Base-by-base conservation (phyloP, 2,888 invertebrate species). In the Callyntrura guangdongensis region DNA sequence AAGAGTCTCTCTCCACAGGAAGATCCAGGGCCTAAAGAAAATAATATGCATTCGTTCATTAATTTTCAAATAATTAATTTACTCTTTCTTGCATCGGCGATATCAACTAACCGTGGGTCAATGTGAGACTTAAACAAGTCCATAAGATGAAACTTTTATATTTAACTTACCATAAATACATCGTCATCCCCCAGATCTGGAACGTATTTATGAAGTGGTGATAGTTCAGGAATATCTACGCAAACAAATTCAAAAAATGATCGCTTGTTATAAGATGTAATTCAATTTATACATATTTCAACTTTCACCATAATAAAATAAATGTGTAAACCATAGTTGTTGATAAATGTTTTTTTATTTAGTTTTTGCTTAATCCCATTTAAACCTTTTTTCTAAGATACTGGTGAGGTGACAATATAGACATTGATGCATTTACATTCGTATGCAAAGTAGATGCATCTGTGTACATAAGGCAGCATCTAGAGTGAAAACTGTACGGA, bases 101-200 rank as follows among this genome's bases (percentile, higher is more conserved):
- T 8, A 47, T 47, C 47, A n/a, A n/a, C n/a, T 36, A 36, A 4
- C 22, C 11, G 47, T 72, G 86, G 90, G 90, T 90, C 86, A 86
- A 86, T 86, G 36, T 90, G 90, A 90, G 90, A 86, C 45, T 22
- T 45, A 17, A 9, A 45, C 9, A 56, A n/a, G n/a, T n/a, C n/a
- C n/a, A 12, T 82, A 56, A 91, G 53, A 27, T 17, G 3, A 64
- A 79, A 36, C 64, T 36, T 72, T 77, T 69, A 20, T 17, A 17
- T 56, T 17, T 47, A 64, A 95, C 96, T 96, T 95, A 98, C 98
- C 98, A 98, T 98, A 95, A 99, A 99, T 94, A 99, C 98, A 95
- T 98, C 98, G 95, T 98, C 98, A 95, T 98, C 98, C 93, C 98
- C 98, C 92, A 97, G 97, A 94, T 97, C 97, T 96, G 89, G 91